phyloP scores from a whole-genome alignment of 2,113 vertebrate species.

The Aegithalos caudatus region DNA sequence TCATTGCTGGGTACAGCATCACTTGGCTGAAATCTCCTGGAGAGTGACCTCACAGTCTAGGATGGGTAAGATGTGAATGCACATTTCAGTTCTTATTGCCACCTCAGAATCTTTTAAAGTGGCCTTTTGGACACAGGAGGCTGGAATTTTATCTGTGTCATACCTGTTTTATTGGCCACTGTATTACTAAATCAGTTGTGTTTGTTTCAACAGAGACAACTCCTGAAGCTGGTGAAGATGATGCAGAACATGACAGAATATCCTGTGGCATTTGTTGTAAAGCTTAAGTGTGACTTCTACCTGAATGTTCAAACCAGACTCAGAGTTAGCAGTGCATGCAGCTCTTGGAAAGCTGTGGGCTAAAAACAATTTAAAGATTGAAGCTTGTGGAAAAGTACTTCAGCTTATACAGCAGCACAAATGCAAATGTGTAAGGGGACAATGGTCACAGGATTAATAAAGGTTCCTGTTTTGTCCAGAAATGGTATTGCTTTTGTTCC shows the following conservation, averaged over 20 bases:
- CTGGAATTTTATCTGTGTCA: not conserved
- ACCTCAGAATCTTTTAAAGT: not conserved
- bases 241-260: not conserved
- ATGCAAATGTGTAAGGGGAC: not conserved
- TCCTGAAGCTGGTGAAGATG: not conserved
- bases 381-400: not conserved
- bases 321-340: not conserved
- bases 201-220: not conserved
- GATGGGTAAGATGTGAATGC: not conserved
- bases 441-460: slow-evolving; percentile 9
- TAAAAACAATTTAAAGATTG: not conserved
- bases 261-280: not conserved
- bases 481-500: not conserved
- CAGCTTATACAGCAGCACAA: not conserved
- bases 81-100: not conserved
- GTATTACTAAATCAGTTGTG: not conserved
- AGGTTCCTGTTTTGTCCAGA: not conserved
- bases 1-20: not conserved
- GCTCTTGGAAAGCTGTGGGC: not conserved
- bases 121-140: not conserved
- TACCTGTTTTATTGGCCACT: not conserved
- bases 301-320: not conserved
- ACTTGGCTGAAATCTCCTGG: not conserved
- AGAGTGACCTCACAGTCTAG: not conserved
- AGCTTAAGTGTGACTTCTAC: not conserved